Base-by-base conservation (phyloP, 2,888 invertebrate genomes). In the Cerceris ruficornis region DNA sequence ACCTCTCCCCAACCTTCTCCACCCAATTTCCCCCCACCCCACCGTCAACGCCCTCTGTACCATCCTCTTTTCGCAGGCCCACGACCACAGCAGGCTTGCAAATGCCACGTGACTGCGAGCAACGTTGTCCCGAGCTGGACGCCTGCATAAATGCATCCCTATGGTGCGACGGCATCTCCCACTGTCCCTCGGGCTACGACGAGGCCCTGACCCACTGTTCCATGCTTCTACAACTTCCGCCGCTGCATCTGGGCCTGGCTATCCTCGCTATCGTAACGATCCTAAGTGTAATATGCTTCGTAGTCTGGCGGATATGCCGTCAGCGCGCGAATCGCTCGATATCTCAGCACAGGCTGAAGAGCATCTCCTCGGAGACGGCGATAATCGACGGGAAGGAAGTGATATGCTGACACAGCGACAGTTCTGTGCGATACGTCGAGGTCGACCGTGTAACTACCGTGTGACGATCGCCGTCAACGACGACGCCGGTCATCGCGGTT, bases 381-480 rank as follows among this genome's bases (percentile, higher is more conserved):
- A 96, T 96, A 81, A 95, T 97, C 88, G 97, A 96, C 88, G 96
- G 96, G 89, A 97, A 97, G 93, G 97, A 97, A 93, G 96, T 97
- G 93, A 97, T 97, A 95, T 97, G 97, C 97, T 97, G 97, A 97
- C 97, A 97, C 95, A 97, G 96, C 96, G 97, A 97, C 95, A 96
- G 96, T 96, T 97, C 97, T 95, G 97, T 97, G 94, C 96, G 97
- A 92, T 97, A 97, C 93, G 96, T 97, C 92, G 97, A 97, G 93
- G 95, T 97, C 88, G 97, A 97, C 93, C 95, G 97, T 82, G 97
- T 97, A 91, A 97, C 97, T 90, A 97, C 97, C 86, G 97, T 97
- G 94, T 97, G 97, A 97, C 95, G 94, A 90, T 91, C 89, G 88
- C 86, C 87, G 82, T 75, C 65, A 60, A 69, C 50, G 65, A 69